These are phyloP conservation scores for Beaufortia kweichowensis DNA, from an alignment of 2,113 vertebrate species.

Conservation along the genomic window DNA sequence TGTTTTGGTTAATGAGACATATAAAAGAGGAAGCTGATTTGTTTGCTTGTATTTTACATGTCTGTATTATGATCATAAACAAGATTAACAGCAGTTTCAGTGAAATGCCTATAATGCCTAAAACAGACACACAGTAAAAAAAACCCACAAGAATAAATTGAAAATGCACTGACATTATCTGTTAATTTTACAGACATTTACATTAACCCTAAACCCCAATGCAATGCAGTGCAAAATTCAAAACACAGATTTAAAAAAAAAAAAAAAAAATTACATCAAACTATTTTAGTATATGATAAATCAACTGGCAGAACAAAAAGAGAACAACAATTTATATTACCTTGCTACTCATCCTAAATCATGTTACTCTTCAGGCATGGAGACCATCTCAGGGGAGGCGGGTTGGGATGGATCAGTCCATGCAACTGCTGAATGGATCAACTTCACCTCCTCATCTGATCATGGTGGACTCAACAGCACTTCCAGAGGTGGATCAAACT, in stretches of 20 bases:
- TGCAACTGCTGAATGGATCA: slow-evolving; percentile 57
- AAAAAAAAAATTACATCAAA: too few relatives aligned
- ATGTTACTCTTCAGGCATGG: slow-evolving; percentile 69
- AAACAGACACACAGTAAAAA: background rate
- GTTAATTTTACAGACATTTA: too few relatives aligned
- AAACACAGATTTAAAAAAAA: too few relatives aligned
- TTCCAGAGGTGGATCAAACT: slow-evolving; percentile 64
- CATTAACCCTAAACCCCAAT: too few relatives aligned
- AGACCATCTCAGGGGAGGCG: slow-evolving; percentile 58
- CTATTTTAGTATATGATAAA: too few relatives aligned
- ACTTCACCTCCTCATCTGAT: slow-evolving; percentile 64
- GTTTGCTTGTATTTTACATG: background rate
- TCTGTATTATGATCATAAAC: slow-evolving; percentile 42
- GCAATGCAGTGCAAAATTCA: too few relatives aligned
- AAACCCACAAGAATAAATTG: too few relatives aligned
- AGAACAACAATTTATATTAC: too few relatives aligned
- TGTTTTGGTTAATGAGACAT: background rate
- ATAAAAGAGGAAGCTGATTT: background rate
- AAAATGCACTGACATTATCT: too few relatives aligned
- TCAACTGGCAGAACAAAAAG: too few relatives aligned
- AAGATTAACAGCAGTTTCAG: background rate
- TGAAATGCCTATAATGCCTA: background rate
- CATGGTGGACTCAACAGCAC: slow-evolving; percentile 65
- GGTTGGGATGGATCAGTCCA: slow-evolving; percentile 68
- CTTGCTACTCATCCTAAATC: background rate